Conservation (phyloP, 2,797 vertebrate genomes). For the Premnoplex brunnescens region DNA sequence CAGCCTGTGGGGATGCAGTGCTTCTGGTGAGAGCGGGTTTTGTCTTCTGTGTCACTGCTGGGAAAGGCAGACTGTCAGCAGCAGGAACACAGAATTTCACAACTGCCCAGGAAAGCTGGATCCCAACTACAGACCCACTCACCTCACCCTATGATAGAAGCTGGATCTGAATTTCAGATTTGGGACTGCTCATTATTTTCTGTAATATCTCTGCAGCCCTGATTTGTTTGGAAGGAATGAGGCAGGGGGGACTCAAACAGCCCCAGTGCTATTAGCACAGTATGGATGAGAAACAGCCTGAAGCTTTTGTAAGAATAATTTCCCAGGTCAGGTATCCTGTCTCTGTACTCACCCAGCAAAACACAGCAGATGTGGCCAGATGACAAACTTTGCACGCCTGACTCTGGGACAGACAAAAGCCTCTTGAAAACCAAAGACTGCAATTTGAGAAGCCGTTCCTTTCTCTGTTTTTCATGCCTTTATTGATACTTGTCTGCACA, state of each 20-base stretch:
- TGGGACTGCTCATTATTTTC: background rate
- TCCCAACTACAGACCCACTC: background rate
- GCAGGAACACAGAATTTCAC: background rate
- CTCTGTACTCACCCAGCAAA: background rate
- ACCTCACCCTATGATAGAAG: background rate
- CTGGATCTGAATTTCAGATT: background rate
- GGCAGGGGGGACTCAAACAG: fast-evolving
- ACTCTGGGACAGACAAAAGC: background rate
- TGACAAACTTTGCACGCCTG: fast-evolving
- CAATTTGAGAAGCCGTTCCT: background rate
- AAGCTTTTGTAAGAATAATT: background rate
- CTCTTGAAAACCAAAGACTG: background rate
- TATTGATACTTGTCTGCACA: background rate
- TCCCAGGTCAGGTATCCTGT: background rate
- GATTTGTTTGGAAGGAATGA: background rate
- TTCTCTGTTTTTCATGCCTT: background rate
- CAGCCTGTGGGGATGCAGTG: background rate
- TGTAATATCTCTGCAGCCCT: background rate
- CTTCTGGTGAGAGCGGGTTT: background rate
- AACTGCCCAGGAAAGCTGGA: background rate
- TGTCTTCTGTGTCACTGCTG: background rate
- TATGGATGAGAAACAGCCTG: background rate
- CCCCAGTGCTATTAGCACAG: background rate
- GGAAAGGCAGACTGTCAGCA: background rate
- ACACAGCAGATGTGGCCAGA: background rate